A percentile compares a stretch with the other conserved stretches of the same genome.
Conservation (phyloP, 2,888 invertebrate genomes). For the Chesias legatella region DNA sequence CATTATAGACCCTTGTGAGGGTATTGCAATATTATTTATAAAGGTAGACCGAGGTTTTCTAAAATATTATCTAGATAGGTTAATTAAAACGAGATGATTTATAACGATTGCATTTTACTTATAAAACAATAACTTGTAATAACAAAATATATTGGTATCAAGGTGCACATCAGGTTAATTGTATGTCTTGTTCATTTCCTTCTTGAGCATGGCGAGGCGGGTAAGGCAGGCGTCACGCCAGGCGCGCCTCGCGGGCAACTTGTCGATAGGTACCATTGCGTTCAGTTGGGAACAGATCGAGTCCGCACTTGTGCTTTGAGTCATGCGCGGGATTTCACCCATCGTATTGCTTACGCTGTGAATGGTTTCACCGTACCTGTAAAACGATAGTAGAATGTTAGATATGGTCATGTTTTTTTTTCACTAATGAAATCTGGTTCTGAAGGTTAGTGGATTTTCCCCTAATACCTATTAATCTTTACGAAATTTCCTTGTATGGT, state of each 20-base stretch:
- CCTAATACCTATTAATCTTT: no score
- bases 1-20: no score
- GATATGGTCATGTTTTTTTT: no score
- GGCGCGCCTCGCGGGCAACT: slow-evolving; percentile 85
- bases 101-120: neutral
- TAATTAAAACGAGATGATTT: no score
- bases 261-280: slow-evolving; percentile 86
- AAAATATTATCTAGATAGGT: no score
- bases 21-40: no score
- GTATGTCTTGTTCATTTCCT: slow-evolving; percentile 80
- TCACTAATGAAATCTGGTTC: no score
- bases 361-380: slow-evolving; percentile 80
- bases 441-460: no score
- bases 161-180: slow-evolving; percentile 11
- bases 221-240: slow-evolving; percentile 93
- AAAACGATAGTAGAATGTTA: slow-evolving; percentile 10
- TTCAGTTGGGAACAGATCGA: slow-evolving; percentile 87
- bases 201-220: slow-evolving; percentile 88
- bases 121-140: no score
- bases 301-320: slow-evolving; percentile 80
- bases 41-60: no score
- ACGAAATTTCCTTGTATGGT: no score
- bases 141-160: no score
- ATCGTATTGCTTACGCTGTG: slow-evolving; percentile 85
- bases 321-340: slow-evolving; percentile 87